Base-by-base conservation (phyloP, 2,888 invertebrate species). In the Amblyjoppa fuscipennis region DNA sequence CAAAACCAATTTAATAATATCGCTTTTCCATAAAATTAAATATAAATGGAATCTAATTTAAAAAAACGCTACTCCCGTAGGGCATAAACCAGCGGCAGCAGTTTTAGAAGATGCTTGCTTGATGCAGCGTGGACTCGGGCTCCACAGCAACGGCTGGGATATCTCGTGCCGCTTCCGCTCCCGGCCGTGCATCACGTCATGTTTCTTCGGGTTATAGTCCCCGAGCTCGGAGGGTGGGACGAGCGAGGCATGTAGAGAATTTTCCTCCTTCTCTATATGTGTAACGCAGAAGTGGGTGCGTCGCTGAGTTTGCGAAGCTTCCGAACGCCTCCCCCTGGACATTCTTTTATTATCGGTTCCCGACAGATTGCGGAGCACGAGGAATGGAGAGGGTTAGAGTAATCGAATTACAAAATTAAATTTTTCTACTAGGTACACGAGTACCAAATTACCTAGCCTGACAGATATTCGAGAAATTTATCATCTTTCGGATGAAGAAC, bases 171-270 rank as follows among this genome's bases (percentile, higher is more conserved):
- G 38, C 45, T 75, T 64, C 74, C 51, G 51, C 61, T 59, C 71
- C 79, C 20, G 64, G 49, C 49, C 61, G 82, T 85, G 79, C 82
- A 82, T 82, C 85, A 79, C 59, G 75, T 81, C 75, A 78, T 76
- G 75, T 69, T 75, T 38, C 70, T 64, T 66, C 49, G 66, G 38
- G 66, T 45, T 53, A 70, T 45, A 64, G 56, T 56, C 70, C 28
- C 51, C 38, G 68, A 64, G 64, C 31, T 38, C 70, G 53, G 45
- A 68, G 71, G 68, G 59, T 73, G 76, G 51, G 38, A 66, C 41
- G 69, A 45, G 69, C 31, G 6, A 78, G 49, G 75, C 82, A 79
- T 61, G 79, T 82, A 74, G 38, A 78, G 74, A 81, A 81, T 78
- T 75, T 85, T 79, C 66, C 78, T 75, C 71, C 71, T 70, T 53